Evolutionary conservation across 2,888 invertebrate genomes (phyloP).

Genomic region (Plutella xylostella): DNA sequence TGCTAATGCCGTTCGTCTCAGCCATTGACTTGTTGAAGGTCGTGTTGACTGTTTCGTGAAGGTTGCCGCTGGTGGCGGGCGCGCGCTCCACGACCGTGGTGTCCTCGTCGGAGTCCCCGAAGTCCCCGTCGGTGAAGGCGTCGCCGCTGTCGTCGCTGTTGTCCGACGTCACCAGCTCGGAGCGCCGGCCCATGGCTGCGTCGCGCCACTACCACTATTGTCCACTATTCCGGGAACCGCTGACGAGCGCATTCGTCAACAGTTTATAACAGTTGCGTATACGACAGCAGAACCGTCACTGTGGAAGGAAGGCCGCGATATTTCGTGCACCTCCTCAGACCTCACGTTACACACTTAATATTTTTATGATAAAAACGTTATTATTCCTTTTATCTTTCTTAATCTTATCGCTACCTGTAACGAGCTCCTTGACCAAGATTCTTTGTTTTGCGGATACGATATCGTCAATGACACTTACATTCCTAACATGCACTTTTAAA

Average conservation of each 20-base stretch:
- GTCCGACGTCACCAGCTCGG: constrained; percentile 44
- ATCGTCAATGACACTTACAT: too few relatives aligned
- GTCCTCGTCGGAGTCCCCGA: constrained; percentile 53
- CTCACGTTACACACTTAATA: constrained; percentile 30
- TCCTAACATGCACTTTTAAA: too few relatives aligned
- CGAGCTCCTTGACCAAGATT: constrained; percentile 38
- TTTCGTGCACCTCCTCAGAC: constrained; percentile 29
- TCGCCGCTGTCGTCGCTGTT: constrained; percentile 57
- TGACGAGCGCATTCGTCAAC: constrained; percentile 32
- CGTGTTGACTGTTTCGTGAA: constrained; percentile 53
- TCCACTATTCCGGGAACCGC: constrained; percentile 31
- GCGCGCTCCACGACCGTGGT: constrained; percentile 35
- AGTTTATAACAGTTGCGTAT: constrained; percentile 23
- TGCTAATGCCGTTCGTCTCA: constrained; percentile 2
- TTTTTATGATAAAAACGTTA: constrained; percentile 33
- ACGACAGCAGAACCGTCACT: constrained; percentile 28
- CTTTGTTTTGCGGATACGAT: too few relatives aligned
- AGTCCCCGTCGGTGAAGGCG: constrained; percentile 59
- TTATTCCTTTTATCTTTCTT: constrained; percentile 30
- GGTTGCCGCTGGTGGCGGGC: constrained; percentile 28
- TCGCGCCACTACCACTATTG: constrained; percentile 23
- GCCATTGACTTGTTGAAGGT: constrained; percentile 28
- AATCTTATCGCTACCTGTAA: constrained; percentile 45
- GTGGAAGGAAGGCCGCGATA: constrained; percentile 45
- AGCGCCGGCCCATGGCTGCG: constrained; percentile 41